phyloP scores from a whole-genome alignment of 92 coral and sea anemone genomes.

The Parazoanthus swiftii region DNA sequence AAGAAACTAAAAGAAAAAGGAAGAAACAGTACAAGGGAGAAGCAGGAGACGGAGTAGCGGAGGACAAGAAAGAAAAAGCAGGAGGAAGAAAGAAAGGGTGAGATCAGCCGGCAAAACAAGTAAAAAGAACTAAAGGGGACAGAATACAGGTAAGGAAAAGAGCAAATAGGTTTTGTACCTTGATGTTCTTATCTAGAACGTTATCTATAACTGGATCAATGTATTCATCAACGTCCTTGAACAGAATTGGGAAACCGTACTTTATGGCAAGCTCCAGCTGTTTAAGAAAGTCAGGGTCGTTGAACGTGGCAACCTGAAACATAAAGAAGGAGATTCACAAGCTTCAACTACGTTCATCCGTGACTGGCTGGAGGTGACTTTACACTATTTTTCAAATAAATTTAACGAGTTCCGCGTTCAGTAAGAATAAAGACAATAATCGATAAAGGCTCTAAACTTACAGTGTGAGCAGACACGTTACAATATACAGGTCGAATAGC shows the following conservation, averaged over 20 bases:
- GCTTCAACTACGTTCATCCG: background rate
- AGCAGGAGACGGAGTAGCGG: too few species aligned
- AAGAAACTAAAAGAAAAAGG: background rate
- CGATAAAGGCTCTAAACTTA: too few species aligned
- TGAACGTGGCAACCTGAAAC: constrained; percentile 89
- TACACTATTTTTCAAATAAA: too few species aligned
- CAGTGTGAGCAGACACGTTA: too few species aligned
- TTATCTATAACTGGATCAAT: constrained; percentile 98
- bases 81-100: background rate
- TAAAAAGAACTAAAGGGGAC: background rate
- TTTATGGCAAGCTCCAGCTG: constrained; percentile 98
- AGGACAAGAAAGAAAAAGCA: background rate
- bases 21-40: background rate
- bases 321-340: background rate
- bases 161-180: constrained; percentile 17
- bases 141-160: background rate
- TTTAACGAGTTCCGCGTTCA: background rate
- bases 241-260: constrained; percentile 97
- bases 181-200: constrained; percentile 93
- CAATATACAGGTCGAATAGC: too few species aligned
- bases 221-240: constrained; percentile 96
- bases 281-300: constrained; percentile 97
- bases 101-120: background rate
- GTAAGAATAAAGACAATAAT: background rate
- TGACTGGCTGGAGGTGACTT: background rate